Evolutionary conservation across 1,140 invertebrate genomes (phyloP), one percentile per base, ranked within the genome.

Genomic region (Macrobrachium rosenbergii): DNA sequence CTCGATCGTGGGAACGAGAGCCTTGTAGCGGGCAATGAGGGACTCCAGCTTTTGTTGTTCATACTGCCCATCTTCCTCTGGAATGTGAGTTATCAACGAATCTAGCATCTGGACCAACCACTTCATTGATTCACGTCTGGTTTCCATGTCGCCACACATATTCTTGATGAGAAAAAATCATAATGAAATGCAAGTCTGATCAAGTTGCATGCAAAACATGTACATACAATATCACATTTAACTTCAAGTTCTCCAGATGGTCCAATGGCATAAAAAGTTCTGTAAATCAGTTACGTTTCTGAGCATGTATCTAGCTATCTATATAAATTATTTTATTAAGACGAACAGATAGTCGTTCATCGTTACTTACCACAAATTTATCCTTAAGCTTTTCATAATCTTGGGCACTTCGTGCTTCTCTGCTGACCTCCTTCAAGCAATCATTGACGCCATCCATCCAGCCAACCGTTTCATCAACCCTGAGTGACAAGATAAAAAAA

Each of bases 381-480:
- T 82, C 72, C 79, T 88, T 88, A 5, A 83, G 83, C 52, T 86
- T 78, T 62, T 88, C 87, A 78, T 88, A 99, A 89, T 98, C 96
- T 90, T 97, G 96, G 90, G 95, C 94, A 2, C 95, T 95, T 79
- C 95, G 94, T 7, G 97, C 95, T 92, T 98, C 96, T 85, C 95
- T 94, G 8, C 97, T 94, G 89, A 98, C 96, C 81, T 95, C 95
- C 90, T 95, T 95, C 87, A 98, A 93, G 45, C 95, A 95, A 80
- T 93, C 93, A 91, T 98, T 97, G 0, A 99, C 96, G 73, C 94
- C 94, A 91, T 97, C 95, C 96, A 98, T 98, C 97, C 97, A 99
- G 64, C 93, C 92, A n/a, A 95, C 94, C 94, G 98, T 97, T 82
- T 96, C 95, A 45, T 94, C 93, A 91, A 97, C 97, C 90, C 95